Evolutionary conservation across 1,140 invertebrate species (phyloP).

Genomic region (Neodiprion virginianus): DNA sequence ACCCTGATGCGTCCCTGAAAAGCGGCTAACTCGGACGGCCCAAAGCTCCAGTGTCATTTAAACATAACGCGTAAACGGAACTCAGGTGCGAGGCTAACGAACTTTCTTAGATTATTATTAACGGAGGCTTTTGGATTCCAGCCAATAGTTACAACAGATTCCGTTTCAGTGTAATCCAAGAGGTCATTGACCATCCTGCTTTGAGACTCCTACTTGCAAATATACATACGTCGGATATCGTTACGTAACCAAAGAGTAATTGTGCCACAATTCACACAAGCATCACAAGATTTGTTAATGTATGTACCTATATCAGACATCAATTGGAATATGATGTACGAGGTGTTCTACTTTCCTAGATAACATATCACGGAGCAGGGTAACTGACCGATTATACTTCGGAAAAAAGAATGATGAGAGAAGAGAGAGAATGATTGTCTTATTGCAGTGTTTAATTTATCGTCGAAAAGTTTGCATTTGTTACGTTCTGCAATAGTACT

Average conservation of each 20-base stretch:
- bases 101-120: constrained; percentile 49
- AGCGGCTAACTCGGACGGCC: no score
- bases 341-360: no score
- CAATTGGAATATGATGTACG: no score
- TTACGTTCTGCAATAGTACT: no score
- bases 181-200: constrained; percentile 37
- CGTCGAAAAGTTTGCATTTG: no score
- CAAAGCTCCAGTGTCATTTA: no score
- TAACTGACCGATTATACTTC: no score
- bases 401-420: no score
- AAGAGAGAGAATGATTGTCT: no score
- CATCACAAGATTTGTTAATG: not conserved
- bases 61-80: not conserved
- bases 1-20: not conserved
- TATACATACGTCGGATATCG: not conserved
- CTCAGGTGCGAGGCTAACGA: constrained; percentile 35
- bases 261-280: not conserved
- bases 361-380: no score
- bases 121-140: constrained; percentile 37
- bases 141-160: constrained; percentile 52
- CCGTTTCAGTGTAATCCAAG: constrained; percentile 36
- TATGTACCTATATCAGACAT: not conserved
- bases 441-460: no score
- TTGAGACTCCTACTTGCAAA: constrained; percentile 8
- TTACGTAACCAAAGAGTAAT: not conserved